Conservation (phyloP, 2,888 invertebrate genomes). For the Exephanes ischioxanthus region DNA sequence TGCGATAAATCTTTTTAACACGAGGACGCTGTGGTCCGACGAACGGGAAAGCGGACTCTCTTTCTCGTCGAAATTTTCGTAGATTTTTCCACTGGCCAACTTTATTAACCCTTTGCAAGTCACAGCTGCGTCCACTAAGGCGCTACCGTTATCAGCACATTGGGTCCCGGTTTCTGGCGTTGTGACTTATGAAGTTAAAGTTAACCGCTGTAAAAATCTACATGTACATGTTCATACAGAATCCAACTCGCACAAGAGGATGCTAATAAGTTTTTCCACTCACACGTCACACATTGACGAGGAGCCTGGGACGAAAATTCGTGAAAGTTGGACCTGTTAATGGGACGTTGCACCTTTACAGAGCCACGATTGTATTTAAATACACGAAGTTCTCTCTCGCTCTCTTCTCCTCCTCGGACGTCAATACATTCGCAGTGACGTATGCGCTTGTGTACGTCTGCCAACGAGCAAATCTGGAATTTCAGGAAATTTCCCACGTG, state of each 20-base stretch:
- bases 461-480: conserved; percentile 13
- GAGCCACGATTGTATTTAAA: conserved; percentile 28
- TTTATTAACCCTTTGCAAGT: background rate
- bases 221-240: background rate
- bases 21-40: conserved; percentile 42
- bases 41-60: conserved; percentile 33
- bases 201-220: background rate
- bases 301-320: no score
- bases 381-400: background rate
- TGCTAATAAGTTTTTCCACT: background rate
- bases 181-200: background rate
- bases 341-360: background rate
- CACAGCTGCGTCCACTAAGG: background rate
- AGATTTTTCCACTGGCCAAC: conserved; percentile 38
- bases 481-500: conserved; percentile 42
- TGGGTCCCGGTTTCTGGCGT: background rate
- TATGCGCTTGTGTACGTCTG: background rate
- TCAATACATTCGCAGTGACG: conserved; percentile 4
- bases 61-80: conserved; percentile 21
- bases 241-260: background rate
- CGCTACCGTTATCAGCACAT: background rate
- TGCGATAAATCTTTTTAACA: conserved; percentile 58
- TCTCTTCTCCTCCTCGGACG: background rate
- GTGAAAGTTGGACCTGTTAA: conserved; percentile 3
- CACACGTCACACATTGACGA: background rate